phyloP scores from a whole-genome alignment of 2,113 vertebrate species.

The Vicugna pacos region DNA sequence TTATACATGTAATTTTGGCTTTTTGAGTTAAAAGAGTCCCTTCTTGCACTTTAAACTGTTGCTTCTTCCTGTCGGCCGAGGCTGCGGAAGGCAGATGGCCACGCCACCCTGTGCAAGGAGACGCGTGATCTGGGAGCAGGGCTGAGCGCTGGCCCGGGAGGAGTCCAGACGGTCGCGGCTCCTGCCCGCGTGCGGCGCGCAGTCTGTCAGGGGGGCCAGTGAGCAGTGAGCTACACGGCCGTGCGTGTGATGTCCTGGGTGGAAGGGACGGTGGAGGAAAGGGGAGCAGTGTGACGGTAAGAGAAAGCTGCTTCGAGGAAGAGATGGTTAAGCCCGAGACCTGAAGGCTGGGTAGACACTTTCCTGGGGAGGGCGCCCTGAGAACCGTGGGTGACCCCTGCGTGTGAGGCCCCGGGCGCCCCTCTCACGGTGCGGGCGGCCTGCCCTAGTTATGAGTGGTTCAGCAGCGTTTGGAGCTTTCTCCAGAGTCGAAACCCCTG shows the following conservation, averaged over 20 bases:
- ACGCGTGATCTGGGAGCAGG: not conserved
- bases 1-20: not conserved
- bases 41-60: not conserved
- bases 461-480: not conserved
- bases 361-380: not conserved
- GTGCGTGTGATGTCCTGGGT: not conserved
- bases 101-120: not conserved
- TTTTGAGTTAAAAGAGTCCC: not conserved
- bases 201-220: not conserved
- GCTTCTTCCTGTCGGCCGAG: not conserved
- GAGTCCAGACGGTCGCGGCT: accelerated
- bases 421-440: not conserved
- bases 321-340: not conserved
- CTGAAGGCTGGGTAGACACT: not conserved
- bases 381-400: not conserved
- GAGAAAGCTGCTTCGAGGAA: not conserved
- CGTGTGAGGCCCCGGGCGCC: not conserved
- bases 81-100: not conserved
- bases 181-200: not conserved
- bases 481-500: not conserved
- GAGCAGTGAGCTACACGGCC: not conserved
- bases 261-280: not conserved
- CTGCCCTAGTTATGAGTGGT: not conserved
- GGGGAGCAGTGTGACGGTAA: not conserved
- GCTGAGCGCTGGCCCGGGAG: not conserved